Evolutionary conservation across 2,797 vertebrate species (phyloP).

Genomic region (Rhynchotus rufescens): DNA sequence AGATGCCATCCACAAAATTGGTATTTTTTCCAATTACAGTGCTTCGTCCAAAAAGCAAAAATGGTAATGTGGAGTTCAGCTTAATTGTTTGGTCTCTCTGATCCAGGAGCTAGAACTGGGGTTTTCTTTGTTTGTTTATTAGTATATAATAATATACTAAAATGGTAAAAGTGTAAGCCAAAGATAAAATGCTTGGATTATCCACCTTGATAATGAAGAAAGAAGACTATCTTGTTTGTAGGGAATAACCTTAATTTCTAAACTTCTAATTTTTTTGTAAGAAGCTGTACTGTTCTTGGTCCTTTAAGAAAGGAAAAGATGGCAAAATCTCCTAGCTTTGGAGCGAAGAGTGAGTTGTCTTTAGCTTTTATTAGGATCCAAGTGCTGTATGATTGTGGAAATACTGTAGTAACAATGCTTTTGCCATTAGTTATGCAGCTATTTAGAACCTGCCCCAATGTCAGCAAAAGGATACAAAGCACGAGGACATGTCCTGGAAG

Average conservation of each 20-base stretch:
- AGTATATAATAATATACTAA: background rate
- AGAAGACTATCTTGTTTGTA: background rate
- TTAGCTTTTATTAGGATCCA: background rate
- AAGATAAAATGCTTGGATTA: background rate
- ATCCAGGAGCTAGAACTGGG: background rate
- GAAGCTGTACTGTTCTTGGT: background rate
- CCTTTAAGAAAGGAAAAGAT: background rate
- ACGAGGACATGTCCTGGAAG: background rate
- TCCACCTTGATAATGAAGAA: background rate
- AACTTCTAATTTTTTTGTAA: background rate
- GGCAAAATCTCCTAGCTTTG: too few relatives aligned
- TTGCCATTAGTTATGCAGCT: background rate
- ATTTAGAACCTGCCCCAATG: background rate
- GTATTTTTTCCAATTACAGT: too few relatives aligned
- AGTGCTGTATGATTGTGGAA: background rate
- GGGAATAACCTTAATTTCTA: background rate
- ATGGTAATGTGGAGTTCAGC: background rate
- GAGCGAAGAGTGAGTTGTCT: too few relatives aligned
- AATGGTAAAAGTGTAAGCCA: background rate
- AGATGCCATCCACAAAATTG: background rate
- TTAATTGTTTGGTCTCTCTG: background rate
- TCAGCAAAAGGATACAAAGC: background rate
- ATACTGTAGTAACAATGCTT: too few relatives aligned
- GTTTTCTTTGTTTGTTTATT: background rate
- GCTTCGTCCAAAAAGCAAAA: background rate